These are phyloP conservation scores for Neodiprion pinetum DNA, from an alignment of 1,140 invertebrate species.

Conservation along the genomic window DNA sequence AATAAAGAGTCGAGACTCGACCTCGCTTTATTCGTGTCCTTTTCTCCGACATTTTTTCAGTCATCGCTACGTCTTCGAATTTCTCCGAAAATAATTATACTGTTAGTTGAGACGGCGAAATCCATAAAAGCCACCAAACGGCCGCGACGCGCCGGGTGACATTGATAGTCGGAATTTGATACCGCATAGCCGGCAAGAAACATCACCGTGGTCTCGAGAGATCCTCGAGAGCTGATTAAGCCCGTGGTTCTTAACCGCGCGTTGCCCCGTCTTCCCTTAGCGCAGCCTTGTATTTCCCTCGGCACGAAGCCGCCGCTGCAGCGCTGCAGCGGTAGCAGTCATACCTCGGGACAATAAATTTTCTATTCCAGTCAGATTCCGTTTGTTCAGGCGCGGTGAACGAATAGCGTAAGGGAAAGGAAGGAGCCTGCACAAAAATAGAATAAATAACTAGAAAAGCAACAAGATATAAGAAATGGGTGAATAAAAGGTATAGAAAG, in stretches of 20 bases:
- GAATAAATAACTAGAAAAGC: constrained; percentile 12
- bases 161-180: constrained; percentile 3
- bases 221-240: constrained; percentile 34
- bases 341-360: constrained; percentile 44
- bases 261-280: too few relatives aligned
- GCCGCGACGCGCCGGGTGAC: background rate
- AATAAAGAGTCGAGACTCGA: too few relatives aligned
- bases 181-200: background rate
- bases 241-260: constrained; percentile 49
- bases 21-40: too few relatives aligned
- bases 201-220: background rate
- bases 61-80: too few relatives aligned
- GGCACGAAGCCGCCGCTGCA: constrained; percentile 24
- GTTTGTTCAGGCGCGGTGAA: constrained; percentile 15
- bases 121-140: background rate
- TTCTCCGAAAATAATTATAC: background rate
- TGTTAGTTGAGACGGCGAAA: background rate
- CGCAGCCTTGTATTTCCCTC: constrained; percentile 8
- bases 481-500: constrained; percentile 11
- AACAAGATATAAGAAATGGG: constrained; percentile 6
- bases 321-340: constrained; percentile 9
- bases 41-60: too few relatives aligned
- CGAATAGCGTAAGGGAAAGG: constrained; percentile 24
- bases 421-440: constrained; percentile 15
- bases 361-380: constrained; percentile 36